phyloP scores from a whole-genome alignment of 2,797 vertebrate genomes.

The Peromyscus melanophrys region DNA sequence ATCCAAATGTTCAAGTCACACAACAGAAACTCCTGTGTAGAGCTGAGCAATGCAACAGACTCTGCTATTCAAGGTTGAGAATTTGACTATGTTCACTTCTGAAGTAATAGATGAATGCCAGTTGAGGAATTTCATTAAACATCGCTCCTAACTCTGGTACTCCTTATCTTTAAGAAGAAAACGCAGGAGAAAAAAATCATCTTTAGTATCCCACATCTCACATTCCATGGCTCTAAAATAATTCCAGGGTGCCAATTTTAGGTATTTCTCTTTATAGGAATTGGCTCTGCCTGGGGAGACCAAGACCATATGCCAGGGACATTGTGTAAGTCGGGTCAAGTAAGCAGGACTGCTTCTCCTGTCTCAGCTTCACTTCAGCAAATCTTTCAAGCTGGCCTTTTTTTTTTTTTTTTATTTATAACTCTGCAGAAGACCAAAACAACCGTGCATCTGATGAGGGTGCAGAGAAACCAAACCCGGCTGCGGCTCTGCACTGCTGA shows the following conservation, averaged over 20 bases:
- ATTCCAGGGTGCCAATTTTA: neutral
- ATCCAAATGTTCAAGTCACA: neutral
- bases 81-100: slow-evolving; percentile 12
- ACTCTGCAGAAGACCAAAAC: slow-evolving; percentile 67
- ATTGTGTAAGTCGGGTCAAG: slow-evolving; percentile 69
- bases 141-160: neutral
- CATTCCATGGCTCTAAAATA: slow-evolving; percentile 20
- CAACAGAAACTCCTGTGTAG: neutral
- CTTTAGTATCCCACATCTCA: neutral
- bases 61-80: slow-evolving; percentile 12
- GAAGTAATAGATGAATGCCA: slow-evolving; percentile 22
- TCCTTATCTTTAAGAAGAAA: slow-evolving; percentile 31
- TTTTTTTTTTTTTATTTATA: slow-evolving; percentile 64
- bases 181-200: neutral
- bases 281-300: slow-evolving; percentile 55
- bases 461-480: slow-evolving; percentile 37
- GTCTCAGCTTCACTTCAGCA: slow-evolving; percentile 66
- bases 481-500: slow-evolving; percentile 61
- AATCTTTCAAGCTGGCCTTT: slow-evolving; percentile 53
- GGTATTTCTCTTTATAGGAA: slow-evolving; percentile 59
- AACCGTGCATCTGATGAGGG: slow-evolving; percentile 60
- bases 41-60: neutral
- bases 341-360: slow-evolving; percentile 65
- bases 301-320: slow-evolving; percentile 57
- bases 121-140: neutral